Conservation (phyloP, 2,113 vertebrate genomes). For the Heliornis fulica region DNA sequence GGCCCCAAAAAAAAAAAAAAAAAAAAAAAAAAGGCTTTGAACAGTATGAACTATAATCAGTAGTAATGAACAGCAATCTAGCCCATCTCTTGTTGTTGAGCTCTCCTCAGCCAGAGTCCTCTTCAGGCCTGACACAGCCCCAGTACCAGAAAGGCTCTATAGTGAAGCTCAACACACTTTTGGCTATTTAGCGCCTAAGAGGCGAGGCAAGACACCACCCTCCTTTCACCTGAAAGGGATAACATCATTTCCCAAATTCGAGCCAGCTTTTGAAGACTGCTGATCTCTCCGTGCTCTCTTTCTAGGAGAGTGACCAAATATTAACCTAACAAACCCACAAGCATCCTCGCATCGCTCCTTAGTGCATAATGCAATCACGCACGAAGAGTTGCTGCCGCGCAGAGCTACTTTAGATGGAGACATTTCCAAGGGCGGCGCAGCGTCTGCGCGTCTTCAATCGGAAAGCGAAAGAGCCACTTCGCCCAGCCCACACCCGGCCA, state of each 20-base stretch:
- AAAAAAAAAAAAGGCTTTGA: neutral
- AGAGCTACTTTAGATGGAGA: accelerated
- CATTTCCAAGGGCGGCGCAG: neutral
- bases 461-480: neutral
- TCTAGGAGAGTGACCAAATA: neutral
- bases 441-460: accelerated
- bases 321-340: neutral
- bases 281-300: neutral
- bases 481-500: neutral
- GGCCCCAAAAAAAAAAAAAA: neutral
- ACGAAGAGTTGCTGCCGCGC: accelerated
- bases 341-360: accelerated
- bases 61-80: neutral
- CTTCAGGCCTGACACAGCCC: accelerated
- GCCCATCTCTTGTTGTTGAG: neutral
- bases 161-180: neutral
- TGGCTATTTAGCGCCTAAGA: neutral
- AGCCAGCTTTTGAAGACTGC: neutral
- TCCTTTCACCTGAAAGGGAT: neutral
- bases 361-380: accelerated
- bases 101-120: neutral
- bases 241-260: accelerated
- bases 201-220: neutral
- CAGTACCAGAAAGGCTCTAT: neutral
- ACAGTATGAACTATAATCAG: too few relatives aligned